phyloP scores from a whole-genome alignment of 1,140 invertebrate genomes.

The roundworm (Caenorhabditis elegans) region WBcel235 BX284602.5:7674501-7675000 shows the following conservation, averaged over 20 bases:
- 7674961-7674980: constrained; percentile 3
- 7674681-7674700: neutral
- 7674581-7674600: too few species aligned
- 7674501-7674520: too few species aligned
- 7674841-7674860: constrained; percentile 29
- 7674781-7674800: constrained; percentile 15
- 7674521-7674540: too few species aligned
- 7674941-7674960: neutral
- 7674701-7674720: neutral
- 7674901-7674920: constrained; percentile 5
- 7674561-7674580: too few species aligned
- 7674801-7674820: constrained; percentile 26
- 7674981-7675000: constrained; percentile 17
- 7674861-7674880: constrained; percentile 21
- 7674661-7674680: neutral
- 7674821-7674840: constrained; percentile 1
- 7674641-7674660: neutral
- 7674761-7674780: constrained; percentile 3
- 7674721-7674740: constrained; percentile 9
- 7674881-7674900: constrained; percentile 22
- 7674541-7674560: too few species aligned
- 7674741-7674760: constrained; percentile 26
- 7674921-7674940: neutral
- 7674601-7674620: too few species aligned
- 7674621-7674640: too few species aligned